Evolutionary conservation across 2,888 invertebrate species (phyloP).

Genomic region (Hetaerina titia): DNA sequence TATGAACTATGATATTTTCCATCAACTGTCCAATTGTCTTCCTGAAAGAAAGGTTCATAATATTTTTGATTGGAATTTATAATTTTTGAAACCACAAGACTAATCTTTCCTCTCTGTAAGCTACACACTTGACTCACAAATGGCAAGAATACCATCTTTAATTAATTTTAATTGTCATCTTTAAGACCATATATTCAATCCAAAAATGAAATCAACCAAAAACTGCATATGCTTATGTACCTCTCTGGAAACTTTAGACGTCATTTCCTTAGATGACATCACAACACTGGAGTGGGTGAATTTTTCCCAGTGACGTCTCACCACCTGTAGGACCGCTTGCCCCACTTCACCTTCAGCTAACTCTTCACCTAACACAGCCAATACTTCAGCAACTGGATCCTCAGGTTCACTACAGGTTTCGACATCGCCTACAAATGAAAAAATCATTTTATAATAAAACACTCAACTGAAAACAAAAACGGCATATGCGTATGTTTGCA

Average conservation of each 20-base stretch:
- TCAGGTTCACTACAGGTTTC: constrained; percentile 23
- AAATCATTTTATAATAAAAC: not conserved
- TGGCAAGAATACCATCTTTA: not conserved
- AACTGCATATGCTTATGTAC: not conserved
- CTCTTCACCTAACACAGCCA: constrained; percentile 56
- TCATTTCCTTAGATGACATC: constrained; percentile 1
- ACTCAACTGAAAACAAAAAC: no score
- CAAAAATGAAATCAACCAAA: not conserved
- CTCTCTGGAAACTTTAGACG: constrained; percentile 26
- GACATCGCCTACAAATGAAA: not conserved
- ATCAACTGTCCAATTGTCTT: no score
- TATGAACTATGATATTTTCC: no score
- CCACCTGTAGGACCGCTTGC: constrained; percentile 44
- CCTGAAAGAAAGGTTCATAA: no score
- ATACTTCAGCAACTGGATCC: constrained; percentile 49
- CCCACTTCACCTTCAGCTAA: constrained; percentile 37
- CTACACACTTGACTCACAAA: no score
- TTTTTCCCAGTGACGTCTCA: constrained; percentile 50
- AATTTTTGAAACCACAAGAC: no score
- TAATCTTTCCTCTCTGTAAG: no score
- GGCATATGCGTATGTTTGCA: no score
- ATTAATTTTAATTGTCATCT: no score
- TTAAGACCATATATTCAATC: not conserved
- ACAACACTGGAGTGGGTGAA: constrained; percentile 25
- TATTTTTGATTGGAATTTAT: no score